These are phyloP conservation scores for Enteromius mattozi DNA, from an alignment of 2,797 vertebrate genomes.

Conservation along the genomic window DNA sequence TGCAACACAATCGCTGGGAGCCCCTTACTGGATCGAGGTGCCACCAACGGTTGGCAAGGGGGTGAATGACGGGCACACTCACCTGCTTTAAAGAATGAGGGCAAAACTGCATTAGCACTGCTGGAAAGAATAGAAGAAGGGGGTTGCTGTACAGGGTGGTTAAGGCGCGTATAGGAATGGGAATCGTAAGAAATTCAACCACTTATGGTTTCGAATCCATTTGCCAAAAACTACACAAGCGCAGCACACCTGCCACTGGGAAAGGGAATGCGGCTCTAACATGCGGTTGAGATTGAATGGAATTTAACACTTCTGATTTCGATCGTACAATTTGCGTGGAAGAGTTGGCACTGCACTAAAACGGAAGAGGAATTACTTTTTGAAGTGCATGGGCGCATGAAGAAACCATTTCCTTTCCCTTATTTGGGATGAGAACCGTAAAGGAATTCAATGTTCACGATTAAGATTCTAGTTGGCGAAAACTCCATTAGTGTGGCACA, in stretches of 20 bases:
- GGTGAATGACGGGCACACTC: background rate
- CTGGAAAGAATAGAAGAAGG: background rate
- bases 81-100: background rate
- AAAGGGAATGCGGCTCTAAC: background rate
- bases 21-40: slow-evolving; percentile 21
- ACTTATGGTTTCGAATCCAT: background rate
- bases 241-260: background rate
- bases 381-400: background rate
- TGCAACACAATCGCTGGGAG: slow-evolving; percentile 52
- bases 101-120: background rate
- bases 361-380: too few relatives aligned
- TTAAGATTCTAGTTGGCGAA: background rate
- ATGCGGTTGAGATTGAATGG: background rate
- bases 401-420: background rate
- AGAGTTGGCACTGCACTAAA: background rate
- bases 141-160: background rate
- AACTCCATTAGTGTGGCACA: background rate
- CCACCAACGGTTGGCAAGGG: background rate
- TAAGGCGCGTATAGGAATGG: background rate
- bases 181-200: background rate
- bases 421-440: background rate
- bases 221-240: background rate
- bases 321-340: background rate
- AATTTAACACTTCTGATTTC: background rate
- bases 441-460: background rate